A percentile compares a stretch with the other conserved stretches of the same genome.
phyloP scores from a whole-genome alignment of 2,113 vertebrate species.

The Camelus bactrianus region DNA sequence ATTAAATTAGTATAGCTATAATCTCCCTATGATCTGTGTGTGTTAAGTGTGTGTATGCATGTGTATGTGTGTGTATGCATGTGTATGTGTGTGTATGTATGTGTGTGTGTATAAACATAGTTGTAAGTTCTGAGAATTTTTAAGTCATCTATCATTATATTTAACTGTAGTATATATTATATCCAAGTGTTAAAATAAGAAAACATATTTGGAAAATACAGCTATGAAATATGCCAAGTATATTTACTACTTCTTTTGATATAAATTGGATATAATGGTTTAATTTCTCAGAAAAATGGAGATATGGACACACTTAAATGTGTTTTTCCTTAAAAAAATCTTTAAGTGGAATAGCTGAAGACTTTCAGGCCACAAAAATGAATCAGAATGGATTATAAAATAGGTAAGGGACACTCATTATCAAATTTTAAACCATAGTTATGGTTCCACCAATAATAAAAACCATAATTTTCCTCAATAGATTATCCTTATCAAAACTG shows the following conservation, averaged over 20 bases:
- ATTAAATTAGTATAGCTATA: neutral
- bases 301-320: neutral
- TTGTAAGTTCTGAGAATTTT: neutral
- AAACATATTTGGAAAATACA: neutral
- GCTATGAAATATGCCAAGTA: neutral
- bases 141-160: neutral
- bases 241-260: neutral
- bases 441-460: neutral
- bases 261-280: neutral
- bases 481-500: neutral
- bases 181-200: conserved; percentile 14
- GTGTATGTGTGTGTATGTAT: too few species aligned
- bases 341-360: neutral
- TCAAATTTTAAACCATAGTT: conserved; percentile 36
- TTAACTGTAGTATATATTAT: neutral
- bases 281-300: conserved; percentile 6
- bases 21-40: neutral
- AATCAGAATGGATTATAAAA: conserved; percentile 7
- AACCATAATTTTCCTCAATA: neutral
- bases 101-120: neutral
- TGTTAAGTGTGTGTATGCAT: neutral
- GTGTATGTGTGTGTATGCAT: neutral
- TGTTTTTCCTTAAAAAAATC: neutral
- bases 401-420: neutral
- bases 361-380: neutral